Conservation (phyloP, 2,113 vertebrate genomes). For the Oncorhynchus kisutch region DNA sequence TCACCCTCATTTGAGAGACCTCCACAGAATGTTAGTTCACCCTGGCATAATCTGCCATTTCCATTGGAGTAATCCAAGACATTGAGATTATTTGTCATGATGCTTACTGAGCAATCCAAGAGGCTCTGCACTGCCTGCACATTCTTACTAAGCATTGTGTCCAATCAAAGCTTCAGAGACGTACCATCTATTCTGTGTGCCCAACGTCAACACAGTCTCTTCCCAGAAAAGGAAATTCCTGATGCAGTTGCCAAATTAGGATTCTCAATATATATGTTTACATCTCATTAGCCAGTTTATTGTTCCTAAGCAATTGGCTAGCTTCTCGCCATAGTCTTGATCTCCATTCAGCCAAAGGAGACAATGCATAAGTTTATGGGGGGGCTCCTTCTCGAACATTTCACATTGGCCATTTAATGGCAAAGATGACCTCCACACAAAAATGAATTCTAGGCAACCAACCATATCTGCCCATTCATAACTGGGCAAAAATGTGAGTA, state of each 20-base stretch:
- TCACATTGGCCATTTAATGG: constrained; percentile 27
- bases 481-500: background rate
- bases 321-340: background rate
- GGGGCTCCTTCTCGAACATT: constrained; percentile 14
- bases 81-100: constrained; percentile 61
- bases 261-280: background rate
- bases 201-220: constrained; percentile 9
- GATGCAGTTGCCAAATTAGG: constrained; percentile 18
- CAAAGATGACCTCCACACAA: constrained; percentile 38
- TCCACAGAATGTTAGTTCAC: constrained; percentile 37
- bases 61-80: constrained; percentile 49
- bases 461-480: constrained; percentile 14
- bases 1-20: constrained; percentile 66
- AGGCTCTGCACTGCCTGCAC: background rate
- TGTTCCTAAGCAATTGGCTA: background rate
- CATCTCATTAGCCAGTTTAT: constrained; percentile 16
- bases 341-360: constrained; percentile 30
- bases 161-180: no score
- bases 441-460: constrained; percentile 17
- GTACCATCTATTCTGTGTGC: no score
- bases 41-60: constrained; percentile 60
- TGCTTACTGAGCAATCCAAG: constrained; percentile 15
- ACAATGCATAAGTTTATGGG: constrained; percentile 13
- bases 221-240: constrained; percentile 13
- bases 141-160: background rate